Evolutionary conservation across 2,888 invertebrate genomes (phyloP).

Genomic region (Hypena proboscidalis): DNA sequence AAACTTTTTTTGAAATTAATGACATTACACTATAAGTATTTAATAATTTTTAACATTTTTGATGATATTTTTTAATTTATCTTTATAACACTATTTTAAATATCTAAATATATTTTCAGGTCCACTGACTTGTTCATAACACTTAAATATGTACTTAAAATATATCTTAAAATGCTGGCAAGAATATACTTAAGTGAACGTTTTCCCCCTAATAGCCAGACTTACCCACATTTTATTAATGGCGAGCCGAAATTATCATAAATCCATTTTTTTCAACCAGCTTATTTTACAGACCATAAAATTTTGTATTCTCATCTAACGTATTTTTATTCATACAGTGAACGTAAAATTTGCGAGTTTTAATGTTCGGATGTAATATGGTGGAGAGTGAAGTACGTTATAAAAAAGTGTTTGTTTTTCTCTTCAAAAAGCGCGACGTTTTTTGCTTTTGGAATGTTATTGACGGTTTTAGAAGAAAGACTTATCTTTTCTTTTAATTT

Average conservation of each 20-base stretch:
- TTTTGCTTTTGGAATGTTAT: slow-evolving; percentile 3
- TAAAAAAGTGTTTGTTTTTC: slow-evolving; percentile 36
- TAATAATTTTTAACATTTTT: too few species aligned
- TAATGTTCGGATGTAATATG: slow-evolving; percentile 31
- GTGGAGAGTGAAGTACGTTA: slow-evolving; percentile 25
- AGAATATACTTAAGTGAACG: slow-evolving; percentile 6
- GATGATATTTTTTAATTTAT: too few species aligned
- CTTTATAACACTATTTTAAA: too few species aligned
- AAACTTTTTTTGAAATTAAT: too few species aligned
- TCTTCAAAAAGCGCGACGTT: slow-evolving; percentile 1
- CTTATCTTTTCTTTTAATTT: slow-evolving; percentile 6
- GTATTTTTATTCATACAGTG: slow-evolving; percentile 48
- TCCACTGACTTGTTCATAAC: too few species aligned
- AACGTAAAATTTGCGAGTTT: slow-evolving; percentile 47
- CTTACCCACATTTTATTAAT: slow-evolving; percentile 41
- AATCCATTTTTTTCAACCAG: slow-evolving; percentile 43
- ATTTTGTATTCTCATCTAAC: slow-evolving; percentile 45
- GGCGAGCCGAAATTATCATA: slow-evolving; percentile 40
- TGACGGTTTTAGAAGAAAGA: too few species aligned
- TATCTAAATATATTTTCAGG: too few species aligned
- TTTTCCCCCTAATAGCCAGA: slow-evolving; percentile 15
- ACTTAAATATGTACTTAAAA: too few species aligned
- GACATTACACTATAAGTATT: too few species aligned
- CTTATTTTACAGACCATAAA: slow-evolving; percentile 51
- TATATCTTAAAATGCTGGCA: neutral